Conservation (phyloP, 2,888 invertebrate genomes). For the Drosophila leonis region DNA sequence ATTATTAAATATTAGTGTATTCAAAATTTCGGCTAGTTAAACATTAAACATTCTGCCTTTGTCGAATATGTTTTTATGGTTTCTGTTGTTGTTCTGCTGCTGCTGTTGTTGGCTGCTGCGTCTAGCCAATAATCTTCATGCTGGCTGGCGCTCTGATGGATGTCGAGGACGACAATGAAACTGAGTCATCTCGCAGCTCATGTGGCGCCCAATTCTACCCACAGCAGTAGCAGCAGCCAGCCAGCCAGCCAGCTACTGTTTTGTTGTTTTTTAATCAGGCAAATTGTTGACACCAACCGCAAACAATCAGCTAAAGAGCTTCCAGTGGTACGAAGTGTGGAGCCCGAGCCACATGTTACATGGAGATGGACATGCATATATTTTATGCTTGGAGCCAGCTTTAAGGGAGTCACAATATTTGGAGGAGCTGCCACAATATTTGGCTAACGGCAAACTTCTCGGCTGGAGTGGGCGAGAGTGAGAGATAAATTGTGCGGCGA, state of each 20-base stretch:
- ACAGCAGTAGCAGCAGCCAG: background rate
- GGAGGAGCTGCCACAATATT: conserved; percentile 14
- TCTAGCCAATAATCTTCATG: conserved; percentile 65
- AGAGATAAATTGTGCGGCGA: conserved; percentile 68
- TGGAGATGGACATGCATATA: conserved; percentile 47
- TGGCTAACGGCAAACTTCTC: conserved; percentile 9
- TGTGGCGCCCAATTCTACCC: conserved; percentile 6
- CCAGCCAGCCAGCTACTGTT: conserved; percentile 1
- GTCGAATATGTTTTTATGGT: conserved; percentile 17
- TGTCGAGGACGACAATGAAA: conserved; percentile 63
- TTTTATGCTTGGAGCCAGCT: conserved; percentile 28
- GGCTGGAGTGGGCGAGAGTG: background rate
- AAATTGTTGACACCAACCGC: conserved; percentile 75
- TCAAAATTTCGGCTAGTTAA: background rate
- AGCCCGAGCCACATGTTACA: conserved; percentile 50
- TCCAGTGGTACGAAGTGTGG: background rate
- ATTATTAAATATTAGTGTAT: conserved; percentile 14
- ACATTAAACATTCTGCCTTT: too few relatives aligned
- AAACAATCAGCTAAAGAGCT: conserved; percentile 73
- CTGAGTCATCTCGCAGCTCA: conserved; percentile 65
- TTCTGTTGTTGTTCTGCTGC: conserved; percentile 8
- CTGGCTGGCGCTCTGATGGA: conserved; percentile 62
- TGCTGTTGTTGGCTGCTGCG: conserved; percentile 19
- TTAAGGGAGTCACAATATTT: conserved; percentile 16
- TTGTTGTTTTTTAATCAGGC: conserved; percentile 75